Conservation (phyloP, 2,888 invertebrate genomes). For the Stramonita haemastoma region DNA sequence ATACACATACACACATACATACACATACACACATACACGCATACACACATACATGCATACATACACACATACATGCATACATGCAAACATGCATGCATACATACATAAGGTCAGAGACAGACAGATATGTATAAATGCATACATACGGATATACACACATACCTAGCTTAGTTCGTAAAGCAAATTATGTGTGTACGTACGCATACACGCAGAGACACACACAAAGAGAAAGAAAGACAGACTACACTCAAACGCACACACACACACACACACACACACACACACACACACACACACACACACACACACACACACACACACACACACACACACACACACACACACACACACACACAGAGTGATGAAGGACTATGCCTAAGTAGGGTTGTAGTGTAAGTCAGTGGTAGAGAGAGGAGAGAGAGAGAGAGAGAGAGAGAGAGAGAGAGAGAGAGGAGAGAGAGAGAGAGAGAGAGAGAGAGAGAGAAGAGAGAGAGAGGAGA, state of each 20-base stretch:
- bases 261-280: constrained; percentile 6
- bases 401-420: too few species aligned
- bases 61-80: neutral
- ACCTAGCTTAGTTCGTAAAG: too few species aligned
- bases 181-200: too few species aligned
- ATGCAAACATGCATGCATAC: neutral
- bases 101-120: too few species aligned
- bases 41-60: neutral
- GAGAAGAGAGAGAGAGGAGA: too few species aligned
- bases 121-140: neutral
- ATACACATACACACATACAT: constrained; percentile 2
- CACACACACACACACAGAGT: constrained; percentile 6
- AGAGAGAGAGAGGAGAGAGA: too few species aligned
- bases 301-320: neutral
- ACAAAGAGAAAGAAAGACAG: neutral
- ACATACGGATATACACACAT: neutral
- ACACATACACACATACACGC: neutral
- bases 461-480: too few species aligned
- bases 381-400: too few species aligned
- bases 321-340: neutral
- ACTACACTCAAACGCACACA: neutral
- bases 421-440: too few species aligned
- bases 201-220: neutral
- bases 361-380: neutral
- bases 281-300: neutral